phyloP scores from a whole-genome alignment of 2,797 vertebrate genomes.

The Anguilla obscura region DNA sequence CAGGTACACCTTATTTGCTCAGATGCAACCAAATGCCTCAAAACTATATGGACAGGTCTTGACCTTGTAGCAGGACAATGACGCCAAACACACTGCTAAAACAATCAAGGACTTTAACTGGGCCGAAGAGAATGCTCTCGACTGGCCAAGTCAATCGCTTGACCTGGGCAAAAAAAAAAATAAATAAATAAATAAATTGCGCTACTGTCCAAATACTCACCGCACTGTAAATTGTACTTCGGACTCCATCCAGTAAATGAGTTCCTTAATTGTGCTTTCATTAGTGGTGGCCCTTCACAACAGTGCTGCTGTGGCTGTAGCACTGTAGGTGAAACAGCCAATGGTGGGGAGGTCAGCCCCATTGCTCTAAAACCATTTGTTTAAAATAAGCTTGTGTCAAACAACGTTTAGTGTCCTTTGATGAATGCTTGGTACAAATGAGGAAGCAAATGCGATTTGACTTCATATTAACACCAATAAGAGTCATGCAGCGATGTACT shows the following conservation, averaged over 20 bases:
- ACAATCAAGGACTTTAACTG: no score
- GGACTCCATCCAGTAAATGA: neutral
- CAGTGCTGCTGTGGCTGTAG: neutral
- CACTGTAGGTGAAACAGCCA: neutral
- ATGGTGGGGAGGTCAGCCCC: neutral
- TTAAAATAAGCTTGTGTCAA: conserved; percentile 1
- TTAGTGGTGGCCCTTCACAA: neutral
- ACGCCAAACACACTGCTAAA: no score
- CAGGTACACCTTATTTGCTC: no score
- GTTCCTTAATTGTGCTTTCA: neutral
- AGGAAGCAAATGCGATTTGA: conserved; percentile 54
- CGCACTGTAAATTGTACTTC: neutral
- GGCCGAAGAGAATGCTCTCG: no score
- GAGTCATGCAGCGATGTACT: conserved; percentile 43
- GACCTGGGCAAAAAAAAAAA: no score
- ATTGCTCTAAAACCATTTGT: neutral
- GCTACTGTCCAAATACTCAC: neutral
- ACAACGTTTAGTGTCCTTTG: conserved; percentile 37
- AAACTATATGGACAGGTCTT: no score
- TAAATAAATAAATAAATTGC: no score
- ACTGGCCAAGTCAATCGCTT: no score
- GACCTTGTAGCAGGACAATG: no score
- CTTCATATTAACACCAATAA: conserved; percentile 60
- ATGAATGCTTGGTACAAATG: conserved; percentile 51
- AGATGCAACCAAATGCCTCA: no score